Conservation (phyloP, 2,113 vertebrate species). For the Gobiocypris rarus region DNA sequence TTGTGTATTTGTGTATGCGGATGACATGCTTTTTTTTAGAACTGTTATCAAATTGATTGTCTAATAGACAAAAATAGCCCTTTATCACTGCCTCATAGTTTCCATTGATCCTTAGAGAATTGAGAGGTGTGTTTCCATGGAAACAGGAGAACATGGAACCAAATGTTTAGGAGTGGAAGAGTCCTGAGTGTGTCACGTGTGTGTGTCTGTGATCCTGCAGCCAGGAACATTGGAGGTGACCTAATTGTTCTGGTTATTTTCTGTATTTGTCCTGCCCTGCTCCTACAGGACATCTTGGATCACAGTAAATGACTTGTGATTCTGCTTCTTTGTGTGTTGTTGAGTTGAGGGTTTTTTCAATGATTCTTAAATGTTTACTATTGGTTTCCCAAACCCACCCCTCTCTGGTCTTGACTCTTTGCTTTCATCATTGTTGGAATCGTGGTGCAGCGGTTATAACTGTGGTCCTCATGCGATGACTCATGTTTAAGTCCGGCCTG, state of each 20-base stretch:
- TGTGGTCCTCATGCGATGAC: not conserved
- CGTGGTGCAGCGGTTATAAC: not conserved
- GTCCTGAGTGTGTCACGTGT: constrained; percentile 14
- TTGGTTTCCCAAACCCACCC: not conserved
- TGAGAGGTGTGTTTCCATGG: constrained; percentile 71
- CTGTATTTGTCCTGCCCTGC: not conserved
- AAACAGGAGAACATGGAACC: constrained; percentile 70
- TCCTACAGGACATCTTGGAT: not conserved
- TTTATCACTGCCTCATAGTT: constrained; percentile 53
- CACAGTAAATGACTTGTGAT: not conserved
- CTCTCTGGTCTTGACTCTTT: not conserved
- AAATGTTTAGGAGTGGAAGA: constrained; percentile 46
- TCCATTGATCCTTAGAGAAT: constrained; percentile 60
- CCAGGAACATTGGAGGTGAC: constrained; percentile 7
- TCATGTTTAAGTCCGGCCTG: not conserved
- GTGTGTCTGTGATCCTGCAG: not conserved
- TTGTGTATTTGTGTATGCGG: constrained; percentile 10
- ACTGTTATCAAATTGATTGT: constrained; percentile 57
- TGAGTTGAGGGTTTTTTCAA: not conserved
- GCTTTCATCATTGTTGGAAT: not conserved
- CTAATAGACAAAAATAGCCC: constrained; percentile 67
- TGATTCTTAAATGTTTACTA: not conserved
- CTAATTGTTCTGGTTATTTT: not conserved
- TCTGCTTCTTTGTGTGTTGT: not conserved
- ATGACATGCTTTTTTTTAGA: constrained; percentile 36